Evolutionary conservation across 2,797 vertebrate genomes (phyloP).

Genomic region (Parauchenoglanis ngamensis): DNA sequence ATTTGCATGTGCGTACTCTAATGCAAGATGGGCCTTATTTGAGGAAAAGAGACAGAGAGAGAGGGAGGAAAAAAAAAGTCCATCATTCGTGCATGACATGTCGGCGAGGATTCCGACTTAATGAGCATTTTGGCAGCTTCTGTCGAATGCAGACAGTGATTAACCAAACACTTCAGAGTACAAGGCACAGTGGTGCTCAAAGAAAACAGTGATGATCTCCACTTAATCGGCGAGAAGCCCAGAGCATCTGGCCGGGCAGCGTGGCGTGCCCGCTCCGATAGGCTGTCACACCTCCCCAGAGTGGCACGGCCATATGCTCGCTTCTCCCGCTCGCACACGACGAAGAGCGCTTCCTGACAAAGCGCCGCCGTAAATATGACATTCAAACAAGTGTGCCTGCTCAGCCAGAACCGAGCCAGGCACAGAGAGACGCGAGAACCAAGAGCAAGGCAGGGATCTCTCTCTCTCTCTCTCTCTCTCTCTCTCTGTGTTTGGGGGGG

Average conservation of each 20-base stretch:
- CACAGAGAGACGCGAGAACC: slow-evolving; percentile 57
- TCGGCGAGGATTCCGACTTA: slow-evolving; percentile 93
- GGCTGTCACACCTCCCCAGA: slow-evolving; percentile 99
- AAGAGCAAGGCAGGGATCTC: slow-evolving; percentile 51
- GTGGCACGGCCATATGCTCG: slow-evolving; percentile 99
- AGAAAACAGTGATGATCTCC: slow-evolving; percentile 99
- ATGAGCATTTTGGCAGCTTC: slow-evolving; percentile 99
- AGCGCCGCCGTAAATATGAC: slow-evolving; percentile 99
- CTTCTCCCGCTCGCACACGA: slow-evolving; percentile 92
- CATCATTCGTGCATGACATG: slow-evolving; percentile 88
- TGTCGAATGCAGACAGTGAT: slow-evolving; percentile 99
- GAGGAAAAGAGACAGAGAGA: slow-evolving; percentile 58
- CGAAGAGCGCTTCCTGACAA: slow-evolving; percentile 99
- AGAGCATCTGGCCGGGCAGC: slow-evolving; percentile 98
- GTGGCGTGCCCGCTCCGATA: slow-evolving; percentile 88
- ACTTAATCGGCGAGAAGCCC: slow-evolving; percentile 99
- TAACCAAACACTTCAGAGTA: slow-evolving; percentile 99
- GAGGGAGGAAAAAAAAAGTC: slow-evolving; percentile 67
- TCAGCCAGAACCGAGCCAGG: slow-evolving; percentile 90
- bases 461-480: slow-evolving; percentile 4
- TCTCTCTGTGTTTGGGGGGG: slow-evolving; percentile 18
- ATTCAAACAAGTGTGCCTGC: slow-evolving; percentile 99
- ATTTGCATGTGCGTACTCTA: slow-evolving; percentile 58
- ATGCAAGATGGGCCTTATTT: slow-evolving; percentile 56
- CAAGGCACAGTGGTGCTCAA: slow-evolving; percentile 99